Conservation (phyloP, 2,113 vertebrate species). For the Brevimyrus niger region DNA sequence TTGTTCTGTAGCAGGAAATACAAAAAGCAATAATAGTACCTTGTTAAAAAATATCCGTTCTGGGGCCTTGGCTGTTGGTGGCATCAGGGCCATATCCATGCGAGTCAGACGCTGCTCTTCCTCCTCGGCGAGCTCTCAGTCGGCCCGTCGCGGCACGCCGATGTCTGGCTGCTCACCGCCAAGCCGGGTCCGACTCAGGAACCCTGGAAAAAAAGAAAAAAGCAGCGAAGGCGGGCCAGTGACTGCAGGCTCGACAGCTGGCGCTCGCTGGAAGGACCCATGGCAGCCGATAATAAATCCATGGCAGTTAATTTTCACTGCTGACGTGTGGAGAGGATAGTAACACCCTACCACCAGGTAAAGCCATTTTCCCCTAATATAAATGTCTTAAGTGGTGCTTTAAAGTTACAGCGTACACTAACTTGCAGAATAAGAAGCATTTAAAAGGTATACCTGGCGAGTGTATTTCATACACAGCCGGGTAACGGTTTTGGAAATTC, state of each 20-base stretch:
- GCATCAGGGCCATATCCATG: neutral
- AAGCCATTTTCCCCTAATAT: conserved; percentile 18
- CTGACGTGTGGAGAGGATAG: conserved; percentile 13
- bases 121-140: conserved; percentile 31
- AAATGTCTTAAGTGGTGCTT: conserved; percentile 5
- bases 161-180: conserved; percentile 44
- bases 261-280: conserved; percentile 53
- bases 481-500: neutral
- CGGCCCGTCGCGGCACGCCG: conserved; percentile 33
- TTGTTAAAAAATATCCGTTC: neutral
- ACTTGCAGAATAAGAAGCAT: neutral
- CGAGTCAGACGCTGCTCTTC: neutral
- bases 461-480: neutral
- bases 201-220: conserved; percentile 39
- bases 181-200: conserved; percentile 52
- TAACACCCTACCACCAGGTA: conserved; percentile 14
- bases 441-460: neutral
- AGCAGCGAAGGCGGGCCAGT: conserved; percentile 44
- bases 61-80: neutral
- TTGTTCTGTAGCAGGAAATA: neutral
- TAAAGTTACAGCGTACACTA: neutral
- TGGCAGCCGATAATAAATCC: conserved; percentile 42
- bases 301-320: conserved; percentile 21
- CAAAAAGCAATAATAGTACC: neutral
- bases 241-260: conserved; percentile 62